Evolutionary conservation across 1,140 invertebrate genomes (phyloP), one percentile per base, ranked within the genome.

Genomic region (Brachionus koreanus): DNA sequence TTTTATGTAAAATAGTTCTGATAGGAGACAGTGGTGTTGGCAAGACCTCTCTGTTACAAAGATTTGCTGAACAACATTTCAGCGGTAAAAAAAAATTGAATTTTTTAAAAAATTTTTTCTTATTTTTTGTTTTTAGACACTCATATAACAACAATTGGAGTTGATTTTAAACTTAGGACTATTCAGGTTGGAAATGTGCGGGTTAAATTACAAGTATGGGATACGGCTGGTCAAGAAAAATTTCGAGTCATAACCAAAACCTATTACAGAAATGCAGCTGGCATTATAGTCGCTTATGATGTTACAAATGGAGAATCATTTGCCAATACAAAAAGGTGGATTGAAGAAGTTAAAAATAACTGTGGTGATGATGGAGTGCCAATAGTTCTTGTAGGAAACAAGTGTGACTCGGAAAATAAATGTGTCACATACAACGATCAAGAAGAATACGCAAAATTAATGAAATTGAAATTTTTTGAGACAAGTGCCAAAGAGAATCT

Each of bases 61-160:
- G 82, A 37, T 82, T 72, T 61, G 67, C 63, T 6, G 82, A 82
- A n/a, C 57, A 82, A 19, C 57, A 82, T 39, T 82, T 82, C 16
- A 82, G 65, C 35, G 79, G 96, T 98, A 92, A 79, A 12, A n/a
- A n/a, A n/a, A 39, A 93, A 96, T n/a, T 84, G 72, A 67, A 95
- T 13, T 95, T 25, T 29, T 0, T 4, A 13, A 29, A 61, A 37
- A 39, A 39, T 42, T n/a, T 61, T 79, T 5, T n/a, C n/a, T 52
- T 39, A 37, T 5, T 63, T 33, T n/a, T 43, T n/a, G n/a, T n/a
- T n/a, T n/a, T n/a, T 29, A 91, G 90, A 89, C 83, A 98, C 93
- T 91, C 98, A 98, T 86, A 98, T 99, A 86, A 99, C 97, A 46
- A 99, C 97, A 33, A 99, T 99, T 89, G 97, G 97, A 79, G 97